Evolutionary conservation across 2,888 invertebrate species (phyloP).

Genomic region (Ichneumoninae sp.): DNA sequence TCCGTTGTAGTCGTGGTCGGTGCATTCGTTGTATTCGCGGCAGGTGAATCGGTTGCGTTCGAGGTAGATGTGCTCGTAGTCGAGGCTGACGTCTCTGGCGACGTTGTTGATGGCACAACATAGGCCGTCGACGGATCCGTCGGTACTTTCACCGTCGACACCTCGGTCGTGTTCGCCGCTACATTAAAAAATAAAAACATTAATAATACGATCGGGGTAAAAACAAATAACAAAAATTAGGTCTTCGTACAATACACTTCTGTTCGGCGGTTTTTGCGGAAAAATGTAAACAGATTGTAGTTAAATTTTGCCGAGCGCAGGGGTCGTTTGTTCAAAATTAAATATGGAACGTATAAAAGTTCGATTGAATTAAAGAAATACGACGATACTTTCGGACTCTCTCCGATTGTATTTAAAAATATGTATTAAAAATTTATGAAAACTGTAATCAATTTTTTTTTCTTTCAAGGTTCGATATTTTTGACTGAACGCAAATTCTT

Average conservation of each 20-base stretch:
- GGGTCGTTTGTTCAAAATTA: not conserved
- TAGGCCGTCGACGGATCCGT: not conserved
- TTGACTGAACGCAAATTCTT: no score
- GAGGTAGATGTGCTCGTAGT: not conserved
- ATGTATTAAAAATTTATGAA: no score
- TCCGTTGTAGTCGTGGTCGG: not conserved
- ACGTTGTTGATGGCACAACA: conserved; percentile 10
- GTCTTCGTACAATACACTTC: not conserved
- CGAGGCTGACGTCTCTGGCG: not conserved
- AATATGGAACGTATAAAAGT: no score
- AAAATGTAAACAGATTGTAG: not conserved
- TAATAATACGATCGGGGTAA: not conserved
- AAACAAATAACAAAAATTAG: not conserved
- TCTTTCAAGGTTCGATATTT: no score
- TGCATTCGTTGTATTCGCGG: not conserved
- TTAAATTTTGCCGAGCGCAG: not conserved
- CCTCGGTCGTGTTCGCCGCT: not conserved
- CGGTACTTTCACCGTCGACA: not conserved
- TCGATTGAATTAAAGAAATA: no score
- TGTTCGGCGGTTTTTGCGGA: not conserved
- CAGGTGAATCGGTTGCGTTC: not conserved
- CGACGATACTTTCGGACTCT: no score
- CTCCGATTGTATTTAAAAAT: no score
- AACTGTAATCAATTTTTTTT: no score
- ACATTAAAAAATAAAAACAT: not conserved